A percentile compares a stretch with the other conserved stretches of the same genome.
Evolutionary conservation across 2,113 vertebrate species (phyloP).

Genomic region (Passer montanus): DNA sequence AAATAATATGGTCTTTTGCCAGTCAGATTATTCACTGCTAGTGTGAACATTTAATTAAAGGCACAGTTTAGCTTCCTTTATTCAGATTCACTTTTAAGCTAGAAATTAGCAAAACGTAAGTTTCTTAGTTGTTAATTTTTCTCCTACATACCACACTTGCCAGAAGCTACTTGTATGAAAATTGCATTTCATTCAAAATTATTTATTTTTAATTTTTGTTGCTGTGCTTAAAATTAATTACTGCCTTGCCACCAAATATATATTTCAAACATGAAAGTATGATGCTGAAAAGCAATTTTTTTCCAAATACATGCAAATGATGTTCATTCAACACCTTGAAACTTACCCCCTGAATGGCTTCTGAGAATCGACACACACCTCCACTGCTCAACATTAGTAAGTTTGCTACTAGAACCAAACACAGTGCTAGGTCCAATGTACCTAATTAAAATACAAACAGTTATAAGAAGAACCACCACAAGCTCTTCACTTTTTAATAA

Average conservation of each 20-base stretch:
- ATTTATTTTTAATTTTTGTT: background rate
- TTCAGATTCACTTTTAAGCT: background rate
- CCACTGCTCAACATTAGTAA: constrained; percentile 98
- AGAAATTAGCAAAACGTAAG: background rate
- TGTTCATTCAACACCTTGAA: background rate
- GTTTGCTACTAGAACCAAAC: constrained; percentile 95
- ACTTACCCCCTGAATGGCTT: constrained; percentile 95
- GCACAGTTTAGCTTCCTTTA: background rate
- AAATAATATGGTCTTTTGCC: background rate
- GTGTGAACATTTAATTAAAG: background rate
- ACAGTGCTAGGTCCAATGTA: constrained; percentile 96
- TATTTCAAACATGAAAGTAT: background rate
- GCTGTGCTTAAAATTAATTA: background rate
- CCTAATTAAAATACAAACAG: constrained; percentile 66
- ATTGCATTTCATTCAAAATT: background rate
- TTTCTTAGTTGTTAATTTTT: background rate
- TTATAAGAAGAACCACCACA: background rate
- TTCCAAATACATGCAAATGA: background rate
- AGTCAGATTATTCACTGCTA: background rate
- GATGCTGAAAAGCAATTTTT: background rate
- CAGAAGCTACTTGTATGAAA: background rate
- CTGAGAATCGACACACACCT: constrained; percentile 95
- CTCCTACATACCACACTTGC: background rate
- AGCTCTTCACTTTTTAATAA: background rate
- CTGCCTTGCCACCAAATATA: background rate